A percentile compares a stretch with the other conserved stretches of the same genome.
These are phyloP conservation scores for Mylabris phalerata DNA, from an alignment of 1,140 invertebrate species.

Conservation along the genomic window DNA sequence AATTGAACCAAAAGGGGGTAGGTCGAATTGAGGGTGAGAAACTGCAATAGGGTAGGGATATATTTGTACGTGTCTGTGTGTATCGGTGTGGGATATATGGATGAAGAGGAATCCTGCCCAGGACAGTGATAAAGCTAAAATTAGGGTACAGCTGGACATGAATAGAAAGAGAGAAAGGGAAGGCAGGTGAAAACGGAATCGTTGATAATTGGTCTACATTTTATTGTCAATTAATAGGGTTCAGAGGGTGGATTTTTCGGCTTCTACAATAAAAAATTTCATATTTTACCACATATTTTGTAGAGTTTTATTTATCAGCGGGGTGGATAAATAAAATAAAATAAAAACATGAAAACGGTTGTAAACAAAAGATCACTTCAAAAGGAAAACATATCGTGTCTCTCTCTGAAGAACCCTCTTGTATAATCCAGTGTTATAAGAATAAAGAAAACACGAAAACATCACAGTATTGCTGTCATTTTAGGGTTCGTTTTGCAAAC, in stretches of 20 bases:
- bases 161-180: neutral
- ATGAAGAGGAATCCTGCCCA: slow-evolving; percentile 2
- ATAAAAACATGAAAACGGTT: slow-evolving; percentile 3
- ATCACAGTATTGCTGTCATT: neutral
- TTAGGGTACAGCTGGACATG: slow-evolving; percentile 5
- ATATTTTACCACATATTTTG: neutral
- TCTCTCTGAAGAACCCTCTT: neutral
- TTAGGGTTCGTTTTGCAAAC: no score
- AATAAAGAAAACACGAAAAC: slow-evolving; percentile 10
- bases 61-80: neutral
- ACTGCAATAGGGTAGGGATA: neutral
- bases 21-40: neutral
- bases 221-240: neutral
- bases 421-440: slow-evolving; percentile 12
- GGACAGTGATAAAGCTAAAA: slow-evolving; percentile 7
- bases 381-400: slow-evolving; percentile 5
- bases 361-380: slow-evolving; percentile 9
- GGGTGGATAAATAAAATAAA: neutral
- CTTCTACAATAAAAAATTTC: neutral
- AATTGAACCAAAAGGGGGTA: slow-evolving; percentile 1
- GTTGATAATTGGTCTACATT: neutral
- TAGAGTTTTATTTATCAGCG: neutral
- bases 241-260: neutral
- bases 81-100: neutral
- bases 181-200: neutral